Base-by-base conservation (phyloP, 2,797 vertebrate species). In the Mus minutoides region DNA sequence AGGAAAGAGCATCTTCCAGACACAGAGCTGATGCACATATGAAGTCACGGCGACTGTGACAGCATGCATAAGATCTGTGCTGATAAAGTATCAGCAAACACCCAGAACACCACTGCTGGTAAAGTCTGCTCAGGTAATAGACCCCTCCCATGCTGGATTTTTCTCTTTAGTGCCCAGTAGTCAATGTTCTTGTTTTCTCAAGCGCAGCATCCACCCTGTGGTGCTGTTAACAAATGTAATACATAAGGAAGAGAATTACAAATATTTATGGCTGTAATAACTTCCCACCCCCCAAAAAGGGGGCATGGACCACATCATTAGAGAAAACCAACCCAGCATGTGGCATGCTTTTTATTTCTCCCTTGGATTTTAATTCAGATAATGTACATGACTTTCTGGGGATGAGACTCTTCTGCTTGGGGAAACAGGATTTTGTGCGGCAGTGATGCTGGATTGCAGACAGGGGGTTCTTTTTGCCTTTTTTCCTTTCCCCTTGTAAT, bases 291-390 rank as follows among this genome's bases (percentile, higher is more conserved):
- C 43, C 40, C 92, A 79, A 88, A 88, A 96, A 94, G 67, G 86
- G 94, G 95, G 88, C 97, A 84, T n/a, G 94, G 67, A 69, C 52
- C 88, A 94, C 78, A 69, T 91, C 91, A 96, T 94, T 94, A 97
- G 95, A 95, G 95, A 96, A 97, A 97, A 86, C 73, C 96, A 97
- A 22, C 95, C 2, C 97, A 94, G 86, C 54, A 71, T 91, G 95
- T 46, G 75, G n/a, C 88, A 0, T 3, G 67, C 13, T 58, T 92
- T 40, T n/a, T 90, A 85, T 88, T 90, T 95, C 95, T 52, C 87
- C 92, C 93, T 96, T 92, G 86, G 88, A 43, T 87, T 97, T 97
- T 75, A 85, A 89, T 76, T 64, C 79, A 22, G 37, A 96, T 64
- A 92, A 88, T 21, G 52, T 26, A 92, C n/a, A 6, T 2, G 76